Conservation (phyloP, 2,113 vertebrate species). For the Aramus guarauna region DNA sequence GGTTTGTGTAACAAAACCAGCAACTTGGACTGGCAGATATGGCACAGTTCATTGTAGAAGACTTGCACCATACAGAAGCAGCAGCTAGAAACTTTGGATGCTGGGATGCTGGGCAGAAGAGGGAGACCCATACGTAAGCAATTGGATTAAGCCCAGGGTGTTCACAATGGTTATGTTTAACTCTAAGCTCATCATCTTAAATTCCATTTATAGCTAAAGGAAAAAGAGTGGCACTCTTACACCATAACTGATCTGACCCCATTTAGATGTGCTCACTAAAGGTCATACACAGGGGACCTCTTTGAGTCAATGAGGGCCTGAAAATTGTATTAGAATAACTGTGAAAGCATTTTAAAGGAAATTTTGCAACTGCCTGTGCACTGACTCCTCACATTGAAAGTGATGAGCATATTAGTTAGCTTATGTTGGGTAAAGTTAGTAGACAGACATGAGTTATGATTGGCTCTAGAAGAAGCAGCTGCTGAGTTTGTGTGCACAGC, state of each 20-base stretch:
- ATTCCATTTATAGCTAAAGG: background rate
- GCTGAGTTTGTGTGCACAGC: background rate
- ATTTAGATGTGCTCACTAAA: conserved; percentile 23
- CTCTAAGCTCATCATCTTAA: background rate
- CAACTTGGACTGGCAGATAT: background rate
- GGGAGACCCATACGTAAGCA: background rate
- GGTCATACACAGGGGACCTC: background rate
- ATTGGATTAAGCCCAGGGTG: background rate
- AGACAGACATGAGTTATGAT: conserved; percentile 17
- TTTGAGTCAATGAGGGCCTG: background rate
- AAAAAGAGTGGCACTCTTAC: background rate
- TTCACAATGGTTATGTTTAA: background rate
- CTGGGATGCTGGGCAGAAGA: background rate
- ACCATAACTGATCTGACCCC: background rate
- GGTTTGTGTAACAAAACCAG: background rate
- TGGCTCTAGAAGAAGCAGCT: conserved; percentile 12
- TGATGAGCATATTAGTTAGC: background rate
- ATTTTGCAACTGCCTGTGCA: background rate
- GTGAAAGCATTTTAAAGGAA: background rate
- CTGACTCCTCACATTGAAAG: background rate
- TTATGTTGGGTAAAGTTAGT: background rate
- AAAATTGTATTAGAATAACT: background rate
- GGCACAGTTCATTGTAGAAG: background rate
- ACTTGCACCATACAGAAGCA: background rate
- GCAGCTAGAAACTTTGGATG: background rate